These are phyloP conservation scores for Drosophila punjabiensis DNA, from an alignment of 1,140 invertebrate species.

Conservation along the genomic window DNA sequence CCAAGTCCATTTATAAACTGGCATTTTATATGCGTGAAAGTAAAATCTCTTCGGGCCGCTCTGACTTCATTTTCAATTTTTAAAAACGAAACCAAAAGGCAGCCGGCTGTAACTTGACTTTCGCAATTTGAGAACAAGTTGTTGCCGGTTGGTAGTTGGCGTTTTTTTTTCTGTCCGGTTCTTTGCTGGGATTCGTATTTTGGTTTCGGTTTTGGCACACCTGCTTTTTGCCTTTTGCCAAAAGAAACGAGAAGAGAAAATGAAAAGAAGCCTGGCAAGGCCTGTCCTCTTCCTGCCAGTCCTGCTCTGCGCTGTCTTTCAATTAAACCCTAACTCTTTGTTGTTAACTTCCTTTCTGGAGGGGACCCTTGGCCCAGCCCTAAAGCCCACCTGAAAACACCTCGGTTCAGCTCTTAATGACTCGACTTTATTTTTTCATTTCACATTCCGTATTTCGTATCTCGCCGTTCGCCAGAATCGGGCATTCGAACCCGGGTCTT, in stretches of 20 bases:
- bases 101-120: conserved; percentile 40
- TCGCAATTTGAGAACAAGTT: conserved; percentile 50
- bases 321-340: conserved; percentile 56
- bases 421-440: conserved; percentile 62
- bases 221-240: conserved; percentile 43
- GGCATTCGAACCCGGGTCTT: conserved; percentile 23
- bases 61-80: conserved; percentile 69
- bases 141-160: conserved; percentile 30
- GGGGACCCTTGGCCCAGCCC: conserved; percentile 16
- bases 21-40: conserved; percentile 68
- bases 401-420: conserved; percentile 50
- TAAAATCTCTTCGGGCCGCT: conserved; percentile 54
- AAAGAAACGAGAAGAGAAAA: conserved; percentile 9
- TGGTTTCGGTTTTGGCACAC: conserved; percentile 60
- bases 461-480: conserved; percentile 32
- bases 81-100: conserved; percentile 52
- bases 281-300: conserved; percentile 10
- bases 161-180: no score
- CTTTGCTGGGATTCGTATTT: conserved; percentile 53
- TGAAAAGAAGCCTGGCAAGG: conserved; percentile 57
- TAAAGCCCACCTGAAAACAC: conserved; percentile 36
- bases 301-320: conserved; percentile 32
- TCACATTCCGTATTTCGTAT: conserved; percentile 38
- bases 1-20: conserved; percentile 21
- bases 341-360: conserved; percentile 42